Conservation (phyloP, 2,888 invertebrate genomes). For the Mythimna albipuncta region DNA sequence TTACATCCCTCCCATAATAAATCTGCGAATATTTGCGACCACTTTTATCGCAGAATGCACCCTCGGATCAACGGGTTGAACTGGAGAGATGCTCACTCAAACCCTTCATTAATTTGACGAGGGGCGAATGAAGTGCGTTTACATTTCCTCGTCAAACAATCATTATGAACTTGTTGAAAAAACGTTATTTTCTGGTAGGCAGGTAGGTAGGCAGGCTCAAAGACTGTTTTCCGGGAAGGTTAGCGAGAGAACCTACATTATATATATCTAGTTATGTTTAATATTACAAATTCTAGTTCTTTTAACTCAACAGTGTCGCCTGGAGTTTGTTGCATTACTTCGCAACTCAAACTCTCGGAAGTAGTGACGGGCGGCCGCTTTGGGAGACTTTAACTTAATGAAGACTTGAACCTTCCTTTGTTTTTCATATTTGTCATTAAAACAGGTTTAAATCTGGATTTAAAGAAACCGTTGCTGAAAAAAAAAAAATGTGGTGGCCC, state of each 20-base stretch:
- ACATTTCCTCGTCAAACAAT: constrained; percentile 27
- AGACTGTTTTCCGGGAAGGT: not conserved
- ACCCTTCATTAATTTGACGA: constrained; percentile 42
- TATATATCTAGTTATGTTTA: not conserved
- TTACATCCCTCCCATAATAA: constrained; percentile 36
- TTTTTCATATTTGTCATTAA: too few relatives aligned
- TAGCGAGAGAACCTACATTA: too few relatives aligned
- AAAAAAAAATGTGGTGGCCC: too few relatives aligned
- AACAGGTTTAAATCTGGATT: too few relatives aligned
- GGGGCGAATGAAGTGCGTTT: constrained; percentile 36
- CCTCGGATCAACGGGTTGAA: constrained; percentile 45
- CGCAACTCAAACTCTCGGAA: too few relatives aligned
- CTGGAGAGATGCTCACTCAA: constrained; percentile 38
- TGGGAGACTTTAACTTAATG: too few relatives aligned
- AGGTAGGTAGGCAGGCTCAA: not conserved
- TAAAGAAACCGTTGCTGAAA: too few relatives aligned
- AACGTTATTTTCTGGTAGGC: constrained; percentile 8
- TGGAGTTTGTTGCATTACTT: not conserved
- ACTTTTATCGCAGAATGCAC: constrained; percentile 24
- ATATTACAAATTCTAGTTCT: not conserved
- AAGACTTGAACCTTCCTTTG: too few relatives aligned
- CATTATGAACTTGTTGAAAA: constrained; percentile 27
- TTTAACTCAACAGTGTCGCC: not conserved
- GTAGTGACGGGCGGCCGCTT: too few relatives aligned
- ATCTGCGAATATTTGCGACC: constrained; percentile 31